A percentile compares a stretch with the other conserved stretches of the same genome.
Evolutionary conservation across 1,140 invertebrate species (phyloP).

Genomic region (Oncopodura yosiiana): DNA sequence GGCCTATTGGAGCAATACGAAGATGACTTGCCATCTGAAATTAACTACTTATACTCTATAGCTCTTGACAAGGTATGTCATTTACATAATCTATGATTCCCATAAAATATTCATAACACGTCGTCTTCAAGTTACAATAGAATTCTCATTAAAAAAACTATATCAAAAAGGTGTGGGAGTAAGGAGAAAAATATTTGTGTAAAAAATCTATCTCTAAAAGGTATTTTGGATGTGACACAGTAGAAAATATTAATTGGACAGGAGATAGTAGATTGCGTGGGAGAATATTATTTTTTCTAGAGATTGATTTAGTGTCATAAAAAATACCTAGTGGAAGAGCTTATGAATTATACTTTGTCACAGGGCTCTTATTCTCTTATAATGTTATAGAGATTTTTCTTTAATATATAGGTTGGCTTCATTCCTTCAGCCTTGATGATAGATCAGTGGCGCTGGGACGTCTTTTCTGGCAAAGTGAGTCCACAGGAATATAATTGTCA

Average conservation of each 20-base stretch:
- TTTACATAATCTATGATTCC: no score
- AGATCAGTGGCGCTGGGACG: slow-evolving; percentile 43
- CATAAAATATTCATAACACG: no score
- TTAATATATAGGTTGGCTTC: slow-evolving; percentile 27
- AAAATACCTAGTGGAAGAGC: no score
- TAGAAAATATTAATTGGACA: no score
- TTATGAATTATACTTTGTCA: no score
- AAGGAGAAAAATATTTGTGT: no score
- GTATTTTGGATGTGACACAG: no score
- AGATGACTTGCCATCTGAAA: slow-evolving; percentile 34
- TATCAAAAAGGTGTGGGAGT: no score
- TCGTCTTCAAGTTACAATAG: background rate
- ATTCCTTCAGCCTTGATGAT: slow-evolving; percentile 40
- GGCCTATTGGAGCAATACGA: slow-evolving; percentile 38
- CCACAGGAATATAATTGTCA: slow-evolving; percentile 39
- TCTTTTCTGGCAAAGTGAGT: slow-evolving; percentile 40
- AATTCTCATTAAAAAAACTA: no score
- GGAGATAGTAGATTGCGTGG: background rate
- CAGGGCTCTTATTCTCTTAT: no score
- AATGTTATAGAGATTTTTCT: no score
- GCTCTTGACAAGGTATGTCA: slow-evolving; percentile 44
- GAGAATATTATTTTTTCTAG: background rate
- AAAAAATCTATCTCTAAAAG: no score
- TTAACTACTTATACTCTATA: slow-evolving; percentile 45
- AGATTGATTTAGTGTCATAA: background rate